Base-by-base conservation (phyloP, 1,140 invertebrate genomes). In the Scaptomyza pallida region DNA sequence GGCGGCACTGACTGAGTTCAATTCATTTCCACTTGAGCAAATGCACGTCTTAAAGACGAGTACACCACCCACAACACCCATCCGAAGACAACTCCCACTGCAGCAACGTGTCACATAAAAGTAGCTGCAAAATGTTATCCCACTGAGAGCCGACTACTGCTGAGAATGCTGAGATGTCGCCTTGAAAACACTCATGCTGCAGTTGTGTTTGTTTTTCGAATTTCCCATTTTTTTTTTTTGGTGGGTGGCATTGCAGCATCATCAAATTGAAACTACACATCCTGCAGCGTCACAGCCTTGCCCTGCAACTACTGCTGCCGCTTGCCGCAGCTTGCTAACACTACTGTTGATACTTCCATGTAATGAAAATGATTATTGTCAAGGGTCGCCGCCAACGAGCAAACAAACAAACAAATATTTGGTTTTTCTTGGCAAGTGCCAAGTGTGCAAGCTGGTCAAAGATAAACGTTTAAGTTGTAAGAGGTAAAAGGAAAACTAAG, bases 21-120 rank as follows among this genome's bases (percentile, higher is more conserved):
- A 88, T 88, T 88, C 82, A 88, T 88, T 88, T 88, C 83, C 82
- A 88, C 82, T 88, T 89, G 82, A 88, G 78, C 83, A 88, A 88
- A 74, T 88, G 83, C 82, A 88, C 72, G 83, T 82, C 82, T 88
- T 78, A 77, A 75, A 78, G 82, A 72, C 70, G 37, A 33, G 56
- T 54, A 62, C 50, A 40, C 30, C 21, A 17, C 19, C 40, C 19
- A 17, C 30, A 44, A 37, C 45, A 40, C 45, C 13, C 12, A 17
- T 5, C 4, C 26, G 30, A 13, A n/a, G 37, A 50, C n/a, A 30
- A 5, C 47, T 5, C 21, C 55, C 26, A 33, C 13, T 16, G 17
- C n/a, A 30, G 30, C 59, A n/a, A 19, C 26, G 26, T 30, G 33
- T 37, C 41, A 0, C 74, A 77, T 74, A 75, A 69, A 78, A 88